These are phyloP conservation scores for Eubucco bourcierii DNA, from an alignment of 2,113 vertebrate species.

Conservation along the genomic window DNA sequence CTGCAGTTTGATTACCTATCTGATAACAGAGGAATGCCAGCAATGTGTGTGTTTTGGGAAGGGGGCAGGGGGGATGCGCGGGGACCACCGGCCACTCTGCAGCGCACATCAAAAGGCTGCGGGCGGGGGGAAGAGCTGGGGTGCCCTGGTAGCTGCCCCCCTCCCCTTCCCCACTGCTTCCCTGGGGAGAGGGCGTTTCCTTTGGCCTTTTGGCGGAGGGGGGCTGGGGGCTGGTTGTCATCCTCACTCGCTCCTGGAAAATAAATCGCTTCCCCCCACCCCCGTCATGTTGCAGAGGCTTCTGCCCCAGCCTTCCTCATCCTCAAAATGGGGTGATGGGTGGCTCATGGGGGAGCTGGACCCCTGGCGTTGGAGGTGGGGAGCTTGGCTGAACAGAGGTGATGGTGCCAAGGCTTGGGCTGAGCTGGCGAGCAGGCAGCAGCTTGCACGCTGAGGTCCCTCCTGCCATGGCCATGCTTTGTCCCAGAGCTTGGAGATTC, in stretches of 20 bases:
- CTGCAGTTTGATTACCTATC: constrained; percentile 82
- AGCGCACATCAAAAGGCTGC: constrained; percentile 67
- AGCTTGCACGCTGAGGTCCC: not conserved
- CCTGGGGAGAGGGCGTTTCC: constrained; percentile 61
- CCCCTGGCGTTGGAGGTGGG: not conserved
- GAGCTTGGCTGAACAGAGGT: not conserved
- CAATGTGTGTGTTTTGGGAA: constrained; percentile 78
- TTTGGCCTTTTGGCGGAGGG: constrained; percentile 46
- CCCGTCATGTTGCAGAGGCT: not conserved
- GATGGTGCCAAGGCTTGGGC: not conserved
- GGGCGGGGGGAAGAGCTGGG: not conserved
- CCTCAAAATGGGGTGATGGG: fast-evolving
- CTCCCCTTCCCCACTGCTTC: not conserved
- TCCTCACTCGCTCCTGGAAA: constrained; percentile 46
- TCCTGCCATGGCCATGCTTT: not conserved
- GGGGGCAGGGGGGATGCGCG: constrained; percentile 54
- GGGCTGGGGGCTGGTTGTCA: not conserved
- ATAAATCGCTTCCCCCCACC: constrained; percentile 23
- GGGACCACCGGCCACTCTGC: constrained; percentile 74
- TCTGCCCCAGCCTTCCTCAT: constrained; percentile 13
- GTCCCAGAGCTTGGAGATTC: not conserved
- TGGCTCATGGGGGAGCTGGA: not conserved
- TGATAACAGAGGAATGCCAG: constrained; percentile 83
- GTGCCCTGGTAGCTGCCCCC: not conserved
- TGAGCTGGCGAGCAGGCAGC: not conserved